Conservation (phyloP, 1,140 invertebrate species). For the Diachasmimorpha longicaudata region DNA sequence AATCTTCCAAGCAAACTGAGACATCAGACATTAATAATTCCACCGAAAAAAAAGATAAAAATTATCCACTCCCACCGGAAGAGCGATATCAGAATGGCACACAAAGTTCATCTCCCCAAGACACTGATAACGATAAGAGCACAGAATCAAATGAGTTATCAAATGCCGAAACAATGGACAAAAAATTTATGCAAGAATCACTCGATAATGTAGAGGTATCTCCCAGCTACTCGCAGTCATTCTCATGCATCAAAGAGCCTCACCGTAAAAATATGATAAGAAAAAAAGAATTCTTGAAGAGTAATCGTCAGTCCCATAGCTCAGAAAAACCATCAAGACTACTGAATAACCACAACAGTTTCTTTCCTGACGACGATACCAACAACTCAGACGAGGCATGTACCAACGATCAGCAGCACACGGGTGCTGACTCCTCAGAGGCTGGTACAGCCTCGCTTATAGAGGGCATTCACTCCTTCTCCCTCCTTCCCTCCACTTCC, state of each 20-base stretch:
- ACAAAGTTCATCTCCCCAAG: not conserved
- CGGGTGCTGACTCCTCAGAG: too few species aligned
- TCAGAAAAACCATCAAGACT: slow-evolving; percentile 10
- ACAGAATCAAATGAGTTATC: slow-evolving; percentile 11
- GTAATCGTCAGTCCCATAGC: slow-evolving; percentile 24
- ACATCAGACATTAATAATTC: not conserved
- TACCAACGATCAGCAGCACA: not conserved
- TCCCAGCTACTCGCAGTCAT: slow-evolving; percentile 22
- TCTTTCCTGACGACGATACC: not conserved
- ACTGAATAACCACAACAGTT: not conserved
- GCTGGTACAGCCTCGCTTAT: not conserved
- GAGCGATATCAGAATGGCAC: not conserved
- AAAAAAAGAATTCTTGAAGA: slow-evolving; percentile 31
- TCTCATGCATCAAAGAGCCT: slow-evolving; percentile 11
- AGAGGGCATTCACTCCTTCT: not conserved
- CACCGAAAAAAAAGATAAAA: not conserved
- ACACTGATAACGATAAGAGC: not conserved
- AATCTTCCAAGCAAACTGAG: not conserved
- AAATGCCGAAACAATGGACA: slow-evolving; percentile 27
- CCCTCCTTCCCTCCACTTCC: not conserved
- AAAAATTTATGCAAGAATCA: slow-evolving; percentile 19
- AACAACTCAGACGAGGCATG: slow-evolving; percentile 13
- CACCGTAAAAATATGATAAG: slow-evolving; percentile 26
- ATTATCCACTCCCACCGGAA: not conserved
- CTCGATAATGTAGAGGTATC: slow-evolving; percentile 17